A percentile compares a stretch with the other conserved stretches of the same genome.
Evolutionary conservation across 2,888 invertebrate species (phyloP).

Genomic region (Callimorpha dominula): DNA sequence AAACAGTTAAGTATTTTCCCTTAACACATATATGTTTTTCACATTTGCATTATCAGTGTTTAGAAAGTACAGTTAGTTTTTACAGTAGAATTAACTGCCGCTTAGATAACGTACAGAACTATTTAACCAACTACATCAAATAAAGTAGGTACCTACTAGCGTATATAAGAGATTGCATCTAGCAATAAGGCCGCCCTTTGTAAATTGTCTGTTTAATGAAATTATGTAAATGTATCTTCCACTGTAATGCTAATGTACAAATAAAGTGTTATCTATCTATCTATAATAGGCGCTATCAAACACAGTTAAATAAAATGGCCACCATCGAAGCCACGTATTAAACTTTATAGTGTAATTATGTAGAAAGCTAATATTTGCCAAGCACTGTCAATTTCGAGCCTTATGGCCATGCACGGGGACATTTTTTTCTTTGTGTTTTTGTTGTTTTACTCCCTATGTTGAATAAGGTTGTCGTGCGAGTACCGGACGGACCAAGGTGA

Average conservation of each 20-base stretch:
- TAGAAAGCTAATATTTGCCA: no score
- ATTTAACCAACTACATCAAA: background rate
- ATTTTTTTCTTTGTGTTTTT: background rate
- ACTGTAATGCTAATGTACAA: no score
- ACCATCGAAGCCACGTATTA: background rate
- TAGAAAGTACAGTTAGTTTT: background rate
- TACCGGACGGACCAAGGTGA: no score
- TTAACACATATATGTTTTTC: background rate
- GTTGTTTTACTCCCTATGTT: background rate
- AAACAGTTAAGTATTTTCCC: background rate
- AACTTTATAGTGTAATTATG: no score
- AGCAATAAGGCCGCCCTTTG: no score
- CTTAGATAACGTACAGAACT: background rate
- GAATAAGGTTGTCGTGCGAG: background rate
- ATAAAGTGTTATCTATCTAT: no score
- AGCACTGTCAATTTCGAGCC: background rate
- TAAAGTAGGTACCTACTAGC: background rate
- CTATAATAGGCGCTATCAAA: no score
- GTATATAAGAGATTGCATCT: no score
- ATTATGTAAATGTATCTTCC: no score
- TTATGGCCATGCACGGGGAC: background rate
- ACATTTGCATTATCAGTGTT: background rate
- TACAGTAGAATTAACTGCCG: background rate
- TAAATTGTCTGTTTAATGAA: no score
- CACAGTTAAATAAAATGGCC: background rate